Evolutionary conservation across 1,140 invertebrate genomes (phyloP), one percentile per base, ranked within the genome.

Genomic region (Brachionus calyciflorus): DNA sequence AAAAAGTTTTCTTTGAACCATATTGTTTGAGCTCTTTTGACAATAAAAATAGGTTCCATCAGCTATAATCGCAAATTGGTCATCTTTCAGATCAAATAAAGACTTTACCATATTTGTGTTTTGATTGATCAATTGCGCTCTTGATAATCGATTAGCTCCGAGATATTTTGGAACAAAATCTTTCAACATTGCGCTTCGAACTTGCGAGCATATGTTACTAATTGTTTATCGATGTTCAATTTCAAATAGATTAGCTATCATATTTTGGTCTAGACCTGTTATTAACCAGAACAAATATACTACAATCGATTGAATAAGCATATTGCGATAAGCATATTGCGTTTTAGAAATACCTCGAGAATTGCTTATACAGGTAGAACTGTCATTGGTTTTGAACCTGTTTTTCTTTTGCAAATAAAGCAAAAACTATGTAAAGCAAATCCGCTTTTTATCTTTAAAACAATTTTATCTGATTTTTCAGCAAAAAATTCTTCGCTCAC

Each of bases 341-440:
- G 19, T 24, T 55, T 55, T 24, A 55, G 51, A 24, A 24, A 55
- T 24, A 55, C 24, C 19, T n/a, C n/a, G n/a, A n/a, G n/a, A n/a
- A n/a, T n/a, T n/a, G n/a, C n/a, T n/a, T n/a, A n/a, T n/a, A n/a
- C 51, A 21, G 51, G 51, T 24, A 55, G 12, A 4, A 24, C 51
- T 55, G 51, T 55, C 51, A 55, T 55, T 55, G 4, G 21, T 55
- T 55, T 55, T 55, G 21, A 55, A 55, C 51, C 51, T 1, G 51
- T 24, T 55, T 55, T 55, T 28, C 51, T 55, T 55, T 55, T 55
- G 24, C 51, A 55, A 24, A 55, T 55, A 1, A 55, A 55, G 24
- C 51, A 55, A 55, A 49, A 49, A 49, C 6, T 49, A 19, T 49
- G 46, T 1, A 19, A 49, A 19, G 46, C 46, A 19, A 49, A 49